Base-by-base conservation (phyloP, 2,888 invertebrate species). In the Protophormia terraenovae region DNA sequence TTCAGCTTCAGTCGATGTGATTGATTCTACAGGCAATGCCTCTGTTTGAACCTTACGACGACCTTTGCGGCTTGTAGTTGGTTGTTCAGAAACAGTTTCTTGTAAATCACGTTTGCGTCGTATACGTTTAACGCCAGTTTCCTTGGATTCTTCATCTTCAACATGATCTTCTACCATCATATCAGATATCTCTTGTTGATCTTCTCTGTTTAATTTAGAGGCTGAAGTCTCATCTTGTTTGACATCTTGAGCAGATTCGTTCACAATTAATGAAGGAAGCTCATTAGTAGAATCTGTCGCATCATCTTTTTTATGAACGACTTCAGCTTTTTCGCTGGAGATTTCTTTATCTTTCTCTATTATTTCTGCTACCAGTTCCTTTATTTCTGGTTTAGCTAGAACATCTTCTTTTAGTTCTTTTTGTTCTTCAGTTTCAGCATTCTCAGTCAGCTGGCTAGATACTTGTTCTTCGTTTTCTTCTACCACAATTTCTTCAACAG, bases 11-110 rank as follows among this genome's bases (percentile, higher is more conserved):
- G 6, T 12, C 4, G 41, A 3, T 0, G 41, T 4, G 0, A n/a
- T 29, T 6, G 35, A 0, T 50, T 45, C 58, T 12, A 2, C 22
- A 41, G 19, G n/a, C 8, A 6, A 4, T 8, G 10, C 14, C 3
- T 72, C 53, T 8, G 16, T 22, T 47, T 50, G 27, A 7, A 35
- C 27, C 47, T 81, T 81, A 75, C 55, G 66, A 10, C 73, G 66
- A 50, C 53, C 58, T 77, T 32, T 62, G 19, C 73, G 72, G 6
- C 50, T 47, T 24, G 27, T 53, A 38, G 29, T 71, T 62, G 47
- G 67, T 35, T 78, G 67, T 58, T 78, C 58, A 3, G 8, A 0
- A 27, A 35, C 3, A 27, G 10, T 32, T 10, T 62, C 73, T 0
- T 22, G 22, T 22, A 58, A 27, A 22, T 1, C 50, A 3, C 16